phyloP scores from a whole-genome alignment of 2,888 invertebrate species.

The Ophioninae sp. region DNA sequence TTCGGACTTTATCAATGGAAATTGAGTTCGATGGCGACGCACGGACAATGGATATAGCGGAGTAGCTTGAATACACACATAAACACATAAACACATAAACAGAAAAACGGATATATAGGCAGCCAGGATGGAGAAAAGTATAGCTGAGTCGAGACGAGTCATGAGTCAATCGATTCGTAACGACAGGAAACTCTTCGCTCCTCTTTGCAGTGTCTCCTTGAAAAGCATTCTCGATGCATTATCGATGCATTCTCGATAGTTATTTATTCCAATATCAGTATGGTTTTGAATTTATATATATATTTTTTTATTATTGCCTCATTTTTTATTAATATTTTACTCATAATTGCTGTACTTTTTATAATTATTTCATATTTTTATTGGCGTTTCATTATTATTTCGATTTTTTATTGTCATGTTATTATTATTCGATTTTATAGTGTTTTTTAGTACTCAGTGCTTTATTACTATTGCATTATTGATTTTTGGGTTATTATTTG shows the following conservation, averaged over 20 bases:
- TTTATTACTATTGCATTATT: no score
- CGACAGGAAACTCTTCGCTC: slow-evolving; percentile 22
- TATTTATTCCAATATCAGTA: background rate
- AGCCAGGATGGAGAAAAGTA: slow-evolving; percentile 14
- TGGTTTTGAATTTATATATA: background rate
- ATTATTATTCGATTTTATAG: no score
- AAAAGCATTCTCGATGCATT: background rate
- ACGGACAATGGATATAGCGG: slow-evolving; percentile 23
- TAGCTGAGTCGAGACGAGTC: slow-evolving; percentile 2
- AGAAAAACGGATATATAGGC: background rate
- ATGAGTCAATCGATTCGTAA: slow-evolving; percentile 45
- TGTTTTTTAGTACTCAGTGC: no score
- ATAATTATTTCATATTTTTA: no score
- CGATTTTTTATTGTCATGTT: no score
- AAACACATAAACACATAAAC: background rate
- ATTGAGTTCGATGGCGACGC: slow-evolving; percentile 14
- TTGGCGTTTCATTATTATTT: no score
- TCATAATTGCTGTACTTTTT: background rate
- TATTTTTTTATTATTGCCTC: background rate
- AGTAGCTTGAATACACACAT: background rate
- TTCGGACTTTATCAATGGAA: slow-evolving; percentile 55
- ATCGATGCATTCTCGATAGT: no score
- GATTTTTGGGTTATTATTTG: no score
- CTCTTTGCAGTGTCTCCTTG: slow-evolving; percentile 12
- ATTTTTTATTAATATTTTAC: background rate